phyloP scores from a whole-genome alignment of 2,113 vertebrate genomes.

The Hypanus sabinus region DNA sequence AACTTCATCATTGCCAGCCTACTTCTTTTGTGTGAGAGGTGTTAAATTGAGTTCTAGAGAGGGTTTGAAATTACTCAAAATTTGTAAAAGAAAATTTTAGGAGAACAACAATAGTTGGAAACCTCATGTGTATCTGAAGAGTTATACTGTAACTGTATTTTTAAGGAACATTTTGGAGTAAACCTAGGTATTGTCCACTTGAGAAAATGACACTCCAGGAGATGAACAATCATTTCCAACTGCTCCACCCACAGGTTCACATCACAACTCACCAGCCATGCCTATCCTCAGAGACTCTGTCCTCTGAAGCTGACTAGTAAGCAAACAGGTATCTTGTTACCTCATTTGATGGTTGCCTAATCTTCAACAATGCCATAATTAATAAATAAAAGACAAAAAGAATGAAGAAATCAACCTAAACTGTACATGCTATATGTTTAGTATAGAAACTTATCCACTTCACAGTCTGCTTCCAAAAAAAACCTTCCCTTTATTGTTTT shows the following conservation, averaged over 20 bases:
- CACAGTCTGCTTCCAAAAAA: no score
- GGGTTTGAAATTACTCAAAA: not conserved
- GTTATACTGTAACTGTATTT: not conserved
- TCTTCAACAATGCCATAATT: not conserved
- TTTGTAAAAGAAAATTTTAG: not conserved
- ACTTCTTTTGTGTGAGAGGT: not conserved
- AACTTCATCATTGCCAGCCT: no score
- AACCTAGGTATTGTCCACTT: not conserved
- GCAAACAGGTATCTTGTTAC: not conserved
- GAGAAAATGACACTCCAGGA: not conserved
- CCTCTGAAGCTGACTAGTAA: not conserved
- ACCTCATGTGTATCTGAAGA: not conserved
- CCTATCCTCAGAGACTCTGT: not conserved
- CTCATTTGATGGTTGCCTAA: no score
- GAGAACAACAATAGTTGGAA: no score
- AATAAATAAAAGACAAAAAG: not conserved
- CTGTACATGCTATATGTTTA: no score
- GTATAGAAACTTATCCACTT: no score
- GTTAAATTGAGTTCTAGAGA: not conserved
- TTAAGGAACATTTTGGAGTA: slow-evolving; percentile 1
- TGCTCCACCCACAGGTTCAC: not conserved
- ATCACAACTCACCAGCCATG: not conserved
- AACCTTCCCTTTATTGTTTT: not conserved
- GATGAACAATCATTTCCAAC: not conserved
- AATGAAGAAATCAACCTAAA: not conserved